Evolutionary conservation across 2,797 vertebrate genomes (phyloP), one percentile per base, ranked within the genome.

Genomic region (Caiman crocodilus): DNA sequence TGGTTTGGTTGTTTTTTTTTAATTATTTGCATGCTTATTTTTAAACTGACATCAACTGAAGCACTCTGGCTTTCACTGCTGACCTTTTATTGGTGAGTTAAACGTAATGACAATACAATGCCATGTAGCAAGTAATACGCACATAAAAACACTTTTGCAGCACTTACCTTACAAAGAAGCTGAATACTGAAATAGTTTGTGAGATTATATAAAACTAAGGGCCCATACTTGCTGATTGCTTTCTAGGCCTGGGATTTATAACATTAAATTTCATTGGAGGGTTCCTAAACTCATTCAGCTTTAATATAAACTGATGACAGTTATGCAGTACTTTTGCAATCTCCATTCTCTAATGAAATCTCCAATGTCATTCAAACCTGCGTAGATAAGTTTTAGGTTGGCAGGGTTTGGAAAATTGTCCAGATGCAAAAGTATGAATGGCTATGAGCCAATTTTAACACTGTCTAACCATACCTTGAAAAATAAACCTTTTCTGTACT

Each of bases 21-120:
- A 50, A 12, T 25, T 73, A 73, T 82, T 61, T 58, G 20, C 1
- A 1, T 26, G 76, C 76, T 73, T 92, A 42, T 82, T 89, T 95
- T 93, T 90, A 90, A 82, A 13, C 35, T 94, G 89, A 35, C 59
- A 61, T 84, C 89, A 84, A 84, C 25, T 91, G 76, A 76, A 94
- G 69, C 78, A 20, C 11, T 0, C 58, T 42, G 4, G 56, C 80
- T 93, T 84, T 90, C 78, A 60, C 76, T 85, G 76, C 63, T 92
- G 92, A 91, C 88, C 76, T 95, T 93, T 91, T 9, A 14, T 59
- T 32, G 35, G 69, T 76, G 82, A n/a, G 35, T 90, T 65, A 57
- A 50, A 56, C 93, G 92, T 82, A 28, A 63, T 75, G 20, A 50
- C 58, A 26, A 74, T 26, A 87, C 57, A 7, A 64, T 60, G 61